Percentiles rank a stretch among this genome's conserved stretches.
Evolutionary conservation across 2,113 vertebrate species (phyloP).

Genomic region (Crocuta crocuta): DNA sequence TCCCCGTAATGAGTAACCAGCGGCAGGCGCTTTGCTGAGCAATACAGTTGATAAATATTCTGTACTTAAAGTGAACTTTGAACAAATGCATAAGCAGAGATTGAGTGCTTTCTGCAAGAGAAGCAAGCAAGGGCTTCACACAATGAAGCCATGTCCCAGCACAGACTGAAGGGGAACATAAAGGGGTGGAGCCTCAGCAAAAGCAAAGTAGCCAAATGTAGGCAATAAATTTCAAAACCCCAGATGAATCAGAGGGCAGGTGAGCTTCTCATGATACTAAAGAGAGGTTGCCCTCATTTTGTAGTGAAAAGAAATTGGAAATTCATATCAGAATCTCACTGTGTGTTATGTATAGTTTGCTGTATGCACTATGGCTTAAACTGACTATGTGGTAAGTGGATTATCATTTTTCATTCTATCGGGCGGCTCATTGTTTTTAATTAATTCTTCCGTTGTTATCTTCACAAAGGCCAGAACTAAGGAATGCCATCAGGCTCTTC

Average conservation of each 20-base stretch:
- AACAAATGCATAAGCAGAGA: conserved; percentile 65
- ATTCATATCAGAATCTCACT: not conserved
- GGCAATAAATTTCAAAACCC: not conserved
- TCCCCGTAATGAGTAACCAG: not conserved
- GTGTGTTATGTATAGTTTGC: not conserved
- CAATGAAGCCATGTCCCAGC: not conserved
- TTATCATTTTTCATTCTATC: not conserved
- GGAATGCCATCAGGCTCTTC: not conserved
- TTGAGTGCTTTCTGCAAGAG: conserved; percentile 33
- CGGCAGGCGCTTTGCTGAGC: conserved; percentile 29
- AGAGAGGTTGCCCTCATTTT: not conserved
- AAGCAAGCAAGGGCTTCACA: not conserved
- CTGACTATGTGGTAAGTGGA: not conserved
- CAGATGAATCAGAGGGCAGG: not conserved
- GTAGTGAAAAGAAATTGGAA: not conserved
- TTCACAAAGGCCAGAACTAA: not conserved
- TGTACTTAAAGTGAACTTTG: conserved; percentile 70
- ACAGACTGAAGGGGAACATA: not conserved
- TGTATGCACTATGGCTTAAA: not conserved
- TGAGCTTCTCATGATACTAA: not conserved
- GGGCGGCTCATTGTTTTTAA: not conserved
- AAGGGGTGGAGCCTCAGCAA: not conserved
- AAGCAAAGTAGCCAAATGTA: not conserved
- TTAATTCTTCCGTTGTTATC: not conserved
- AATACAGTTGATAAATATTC: conserved; percentile 53